These are phyloP conservation scores for Mesitornis unicolor DNA, from an alignment of 2,113 vertebrate genomes.

Conservation along the genomic window DNA sequence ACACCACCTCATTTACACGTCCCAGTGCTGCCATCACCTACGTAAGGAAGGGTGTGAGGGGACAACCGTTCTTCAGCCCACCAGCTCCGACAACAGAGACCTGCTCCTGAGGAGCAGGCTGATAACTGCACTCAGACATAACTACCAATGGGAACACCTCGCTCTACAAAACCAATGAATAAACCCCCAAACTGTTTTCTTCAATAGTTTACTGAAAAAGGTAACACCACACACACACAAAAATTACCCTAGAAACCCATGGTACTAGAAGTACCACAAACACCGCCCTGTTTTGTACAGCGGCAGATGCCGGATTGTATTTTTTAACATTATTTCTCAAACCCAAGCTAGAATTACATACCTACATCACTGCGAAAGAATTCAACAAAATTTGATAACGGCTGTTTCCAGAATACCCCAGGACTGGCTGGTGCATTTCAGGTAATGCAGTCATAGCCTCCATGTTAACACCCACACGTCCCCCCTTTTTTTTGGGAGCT, in stretches of 20 bases:
- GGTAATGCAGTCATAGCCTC: neutral
- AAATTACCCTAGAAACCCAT: neutral
- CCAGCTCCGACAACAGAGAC: fast-evolving
- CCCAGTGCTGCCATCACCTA: neutral
- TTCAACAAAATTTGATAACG: neutral
- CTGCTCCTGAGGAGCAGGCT: neutral
- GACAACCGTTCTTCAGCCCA: neutral
- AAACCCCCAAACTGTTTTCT: neutral
- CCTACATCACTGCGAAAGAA: neutral
- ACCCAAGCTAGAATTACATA: neutral
- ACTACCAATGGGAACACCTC: neutral
- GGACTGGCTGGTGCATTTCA: neutral
- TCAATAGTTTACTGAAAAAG: neutral
- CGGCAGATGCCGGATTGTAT: fast-evolving
- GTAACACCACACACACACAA: neutral
- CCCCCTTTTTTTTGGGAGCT: neutral
- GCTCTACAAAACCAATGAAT: neutral
- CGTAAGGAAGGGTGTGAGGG: fast-evolving
- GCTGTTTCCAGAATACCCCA: neutral
- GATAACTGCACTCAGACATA: fast-evolving
- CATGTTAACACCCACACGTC: neutral
- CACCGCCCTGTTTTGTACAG: neutral
- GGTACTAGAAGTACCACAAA: neutral
- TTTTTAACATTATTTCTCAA: neutral
- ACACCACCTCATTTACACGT: fast-evolving